These are phyloP conservation scores for Tiphia femorata DNA, from an alignment of 2,888 invertebrate species.

Conservation along the genomic window DNA sequence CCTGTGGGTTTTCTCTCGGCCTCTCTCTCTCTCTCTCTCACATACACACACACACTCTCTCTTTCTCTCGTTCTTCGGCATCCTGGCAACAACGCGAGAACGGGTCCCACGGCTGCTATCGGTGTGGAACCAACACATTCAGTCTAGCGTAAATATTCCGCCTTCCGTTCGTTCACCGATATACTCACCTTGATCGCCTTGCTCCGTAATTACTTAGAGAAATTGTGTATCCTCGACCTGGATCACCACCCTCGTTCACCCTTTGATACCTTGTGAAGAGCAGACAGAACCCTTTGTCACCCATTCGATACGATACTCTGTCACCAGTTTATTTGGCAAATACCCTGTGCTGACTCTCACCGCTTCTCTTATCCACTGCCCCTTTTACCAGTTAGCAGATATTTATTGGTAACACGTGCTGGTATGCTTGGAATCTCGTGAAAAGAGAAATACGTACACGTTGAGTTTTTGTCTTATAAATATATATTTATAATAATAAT, in stretches of 20 bases:
- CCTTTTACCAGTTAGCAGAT: conserved; percentile 55
- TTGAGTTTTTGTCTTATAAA: conserved; percentile 37
- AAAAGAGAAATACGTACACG: conserved; percentile 47
- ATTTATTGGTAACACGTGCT: conserved; percentile 59
- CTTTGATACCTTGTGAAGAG: too few species aligned
- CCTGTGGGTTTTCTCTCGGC: background rate
- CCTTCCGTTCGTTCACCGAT: background rate
- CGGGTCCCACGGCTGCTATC: conserved; percentile 54
- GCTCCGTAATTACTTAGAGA: conserved; percentile 41
- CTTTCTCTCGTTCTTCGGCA: background rate
- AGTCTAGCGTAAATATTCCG: conserved; percentile 44
- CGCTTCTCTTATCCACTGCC: conserved; percentile 60
- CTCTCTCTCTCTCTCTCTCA: background rate
- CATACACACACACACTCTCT: too few species aligned
- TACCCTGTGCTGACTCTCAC: conserved; percentile 60
- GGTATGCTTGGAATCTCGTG: conserved; percentile 60
- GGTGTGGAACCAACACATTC: conserved; percentile 31
- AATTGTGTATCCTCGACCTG: conserved; percentile 25
- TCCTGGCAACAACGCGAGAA: conserved; percentile 2
- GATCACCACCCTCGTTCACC: conserved; percentile 14
- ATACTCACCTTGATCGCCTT: background rate
- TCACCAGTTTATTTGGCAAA: conserved; percentile 46
- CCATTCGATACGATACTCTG: conserved; percentile 16
- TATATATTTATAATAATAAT: conserved; percentile 30
- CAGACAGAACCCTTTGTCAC: conserved; percentile 14